Conservation (phyloP, 2,888 invertebrate species). For the Leptopterna dolabrata region DNA sequence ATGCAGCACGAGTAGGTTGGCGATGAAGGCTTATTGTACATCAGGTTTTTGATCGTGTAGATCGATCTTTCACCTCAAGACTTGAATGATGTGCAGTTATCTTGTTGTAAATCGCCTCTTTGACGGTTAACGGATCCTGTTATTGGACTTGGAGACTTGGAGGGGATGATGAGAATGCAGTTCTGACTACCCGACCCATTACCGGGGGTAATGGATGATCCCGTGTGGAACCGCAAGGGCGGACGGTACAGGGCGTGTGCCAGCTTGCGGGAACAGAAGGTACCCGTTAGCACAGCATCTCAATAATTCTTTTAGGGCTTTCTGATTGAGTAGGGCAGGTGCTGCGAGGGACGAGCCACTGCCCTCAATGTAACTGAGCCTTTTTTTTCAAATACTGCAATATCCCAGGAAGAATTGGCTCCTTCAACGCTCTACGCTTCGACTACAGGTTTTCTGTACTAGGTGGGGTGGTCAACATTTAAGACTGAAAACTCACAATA, state of each 20-base stretch:
- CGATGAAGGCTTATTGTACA: too few species aligned
- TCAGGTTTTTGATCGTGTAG: too few species aligned
- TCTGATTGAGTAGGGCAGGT: not conserved
- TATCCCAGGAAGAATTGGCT: not conserved
- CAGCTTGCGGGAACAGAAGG: slow-evolving; percentile 44
- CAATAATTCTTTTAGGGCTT: slow-evolving; percentile 23
- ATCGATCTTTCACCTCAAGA: too few species aligned
- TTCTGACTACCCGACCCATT: not conserved
- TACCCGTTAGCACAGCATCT: slow-evolving; percentile 6
- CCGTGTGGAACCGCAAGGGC: slow-evolving; percentile 19
- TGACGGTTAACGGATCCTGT: not conserved
- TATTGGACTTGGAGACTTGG: too few species aligned
- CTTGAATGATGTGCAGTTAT: too few species aligned
- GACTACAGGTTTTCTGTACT: too few species aligned
- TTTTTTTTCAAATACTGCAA: not conserved
- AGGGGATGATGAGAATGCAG: not conserved
- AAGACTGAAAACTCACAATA: too few species aligned
- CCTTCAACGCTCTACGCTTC: too few species aligned
- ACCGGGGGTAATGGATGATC: slow-evolving; percentile 13
- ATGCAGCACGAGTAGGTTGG: too few species aligned
- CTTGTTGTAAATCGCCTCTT: too few species aligned
- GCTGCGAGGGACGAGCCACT: not conserved
- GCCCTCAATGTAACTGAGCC: not conserved
- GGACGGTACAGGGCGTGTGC: not conserved
- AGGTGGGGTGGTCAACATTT: too few species aligned